phyloP scores from a whole-genome alignment of 2,113 vertebrate genomes.

The Serilophus lunatus region DNA sequence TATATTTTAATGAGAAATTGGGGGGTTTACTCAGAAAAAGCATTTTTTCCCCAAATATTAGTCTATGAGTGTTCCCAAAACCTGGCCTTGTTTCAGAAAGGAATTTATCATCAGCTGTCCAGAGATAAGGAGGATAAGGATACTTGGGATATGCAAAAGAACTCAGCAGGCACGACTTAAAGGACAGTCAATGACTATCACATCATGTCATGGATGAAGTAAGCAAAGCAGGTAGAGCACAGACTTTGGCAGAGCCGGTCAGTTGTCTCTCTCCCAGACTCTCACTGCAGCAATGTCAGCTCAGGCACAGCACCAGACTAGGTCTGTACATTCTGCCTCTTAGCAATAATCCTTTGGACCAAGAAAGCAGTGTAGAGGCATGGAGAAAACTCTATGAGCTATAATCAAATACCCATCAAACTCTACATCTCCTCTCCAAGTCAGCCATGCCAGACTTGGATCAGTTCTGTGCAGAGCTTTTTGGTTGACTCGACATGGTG shows the following conservation, averaged over 20 bases:
- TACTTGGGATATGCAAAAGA: not conserved
- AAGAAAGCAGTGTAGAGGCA: not conserved
- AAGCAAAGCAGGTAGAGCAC: not conserved
- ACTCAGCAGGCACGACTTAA: not conserved
- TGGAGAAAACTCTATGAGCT: not conserved
- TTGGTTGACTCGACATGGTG: not conserved
- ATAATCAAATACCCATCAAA: not conserved
- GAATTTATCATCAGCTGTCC: not conserved
- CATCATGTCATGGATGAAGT: not conserved
- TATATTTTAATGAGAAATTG: not conserved
- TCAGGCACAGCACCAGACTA: accelerated
- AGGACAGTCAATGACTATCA: not conserved
- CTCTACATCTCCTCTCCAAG: not conserved
- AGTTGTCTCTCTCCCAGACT: not conserved
- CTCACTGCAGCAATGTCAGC: not conserved
- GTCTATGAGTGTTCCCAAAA: not conserved
- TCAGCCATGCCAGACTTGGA: not conserved
- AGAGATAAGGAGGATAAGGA: not conserved
- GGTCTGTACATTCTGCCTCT: not conserved
- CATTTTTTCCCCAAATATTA: not conserved
- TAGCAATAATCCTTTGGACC: not conserved
- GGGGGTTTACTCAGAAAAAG: not conserved
- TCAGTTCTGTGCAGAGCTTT: not conserved
- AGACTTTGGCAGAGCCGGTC: not conserved
- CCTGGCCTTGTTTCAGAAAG: not conserved